Conservation (phyloP, 2,888 invertebrate species). For the Abscondita cerata region DNA sequence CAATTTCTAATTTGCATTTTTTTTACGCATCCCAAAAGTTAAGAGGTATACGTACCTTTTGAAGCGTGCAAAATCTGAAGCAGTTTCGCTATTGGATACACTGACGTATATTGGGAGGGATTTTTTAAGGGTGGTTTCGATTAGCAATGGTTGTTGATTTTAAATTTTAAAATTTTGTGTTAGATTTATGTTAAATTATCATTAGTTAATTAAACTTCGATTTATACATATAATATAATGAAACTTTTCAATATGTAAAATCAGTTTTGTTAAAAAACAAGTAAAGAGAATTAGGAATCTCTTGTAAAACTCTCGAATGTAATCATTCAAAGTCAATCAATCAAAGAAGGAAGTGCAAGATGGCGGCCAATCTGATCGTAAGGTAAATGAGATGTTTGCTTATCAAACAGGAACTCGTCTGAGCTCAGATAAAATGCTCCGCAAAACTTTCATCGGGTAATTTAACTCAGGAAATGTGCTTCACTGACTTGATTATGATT, state of each 20-base stretch:
- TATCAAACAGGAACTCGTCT: conserved; percentile 55
- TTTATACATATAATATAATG: no score
- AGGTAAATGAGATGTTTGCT: conserved; percentile 56
- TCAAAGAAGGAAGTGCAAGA: conserved; percentile 47
- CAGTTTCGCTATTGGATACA: conserved; percentile 42
- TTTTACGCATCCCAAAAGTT: conserved; percentile 40
- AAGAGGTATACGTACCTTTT: conserved; percentile 37
- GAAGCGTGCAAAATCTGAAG: conserved; percentile 45
- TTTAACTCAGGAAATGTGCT: conserved; percentile 56
- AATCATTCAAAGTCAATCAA: conserved; percentile 51
- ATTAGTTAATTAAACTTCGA: no score
- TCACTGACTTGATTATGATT: conserved; percentile 60
- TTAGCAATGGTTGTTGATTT: conserved; percentile 35
- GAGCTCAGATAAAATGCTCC: conserved; percentile 56
- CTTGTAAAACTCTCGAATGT: conserved; percentile 23
- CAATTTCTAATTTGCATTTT: conserved; percentile 43
- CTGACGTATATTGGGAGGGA: conserved; percentile 39
- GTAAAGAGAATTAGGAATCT: conserved; percentile 14
- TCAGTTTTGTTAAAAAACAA: conserved; percentile 1
- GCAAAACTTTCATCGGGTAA: conserved; percentile 55
- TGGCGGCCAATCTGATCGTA: conserved; percentile 47
- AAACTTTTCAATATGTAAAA: not conserved
- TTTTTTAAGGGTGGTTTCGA: conserved; percentile 39
- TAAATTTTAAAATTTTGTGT: not conserved
- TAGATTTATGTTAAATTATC: no score